Conservation (phyloP, 1,140 invertebrate genomes). For the Sesamia nonagrioides region DNA sequence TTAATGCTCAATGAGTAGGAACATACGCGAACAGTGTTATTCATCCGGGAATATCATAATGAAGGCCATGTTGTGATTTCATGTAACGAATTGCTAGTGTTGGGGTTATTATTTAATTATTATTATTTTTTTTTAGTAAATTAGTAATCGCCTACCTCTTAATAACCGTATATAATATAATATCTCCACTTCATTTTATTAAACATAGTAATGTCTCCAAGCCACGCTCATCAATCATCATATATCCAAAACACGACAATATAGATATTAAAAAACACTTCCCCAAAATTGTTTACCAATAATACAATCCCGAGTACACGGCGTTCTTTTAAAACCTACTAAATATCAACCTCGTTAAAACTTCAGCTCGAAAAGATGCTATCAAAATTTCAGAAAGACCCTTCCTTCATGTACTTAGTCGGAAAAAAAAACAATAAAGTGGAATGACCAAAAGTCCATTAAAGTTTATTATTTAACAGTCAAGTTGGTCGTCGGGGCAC, state of each 20-base stretch:
- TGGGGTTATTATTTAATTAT: no score
- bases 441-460: conserved; percentile 48
- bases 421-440: conserved; percentile 47
- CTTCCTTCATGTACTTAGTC: conserved; percentile 13
- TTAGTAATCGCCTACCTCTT: no score
- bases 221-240: neutral
- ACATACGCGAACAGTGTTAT: conserved; percentile 10
- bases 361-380: conserved; percentile 22
- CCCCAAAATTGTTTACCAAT: conserved; percentile 14
- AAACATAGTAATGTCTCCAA: no score
- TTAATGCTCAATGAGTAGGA: conserved; percentile 20
- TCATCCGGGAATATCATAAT: conserved; percentile 33
- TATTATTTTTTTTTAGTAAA: neutral
- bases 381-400: conserved; percentile 44
- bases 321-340: conserved; percentile 32
- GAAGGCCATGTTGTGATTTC: neutral
- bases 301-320: conserved; percentile 13
- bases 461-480: conserved; percentile 55
- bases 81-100: neutral
- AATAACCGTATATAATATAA: no score
- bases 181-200: no score
- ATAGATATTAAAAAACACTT: conserved; percentile 32
- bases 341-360: conserved; percentile 46
- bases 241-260: neutral
- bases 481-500: conserved; percentile 39